Percentiles rank a stretch among this genome's conserved stretches.
phyloP scores from a whole-genome alignment of 2,113 vertebrate species.

The Cacatua alba region DNA sequence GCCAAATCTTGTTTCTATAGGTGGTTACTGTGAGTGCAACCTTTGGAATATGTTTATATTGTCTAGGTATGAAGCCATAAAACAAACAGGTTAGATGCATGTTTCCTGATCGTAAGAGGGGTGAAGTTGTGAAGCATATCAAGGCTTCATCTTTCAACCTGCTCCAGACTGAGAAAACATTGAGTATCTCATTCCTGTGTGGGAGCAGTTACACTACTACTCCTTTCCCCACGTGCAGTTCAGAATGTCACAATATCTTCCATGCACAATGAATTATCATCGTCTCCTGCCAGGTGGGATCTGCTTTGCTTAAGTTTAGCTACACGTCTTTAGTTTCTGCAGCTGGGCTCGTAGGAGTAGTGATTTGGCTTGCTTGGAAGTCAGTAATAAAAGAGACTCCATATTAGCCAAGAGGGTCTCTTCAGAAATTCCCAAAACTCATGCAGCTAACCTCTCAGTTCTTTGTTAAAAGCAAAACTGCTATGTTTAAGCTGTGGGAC shows the following conservation, averaged over 20 bases:
- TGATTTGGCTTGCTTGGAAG: conserved; percentile 15
- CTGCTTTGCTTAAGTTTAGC: neutral
- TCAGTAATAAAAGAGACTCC: neutral
- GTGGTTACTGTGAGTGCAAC: neutral
- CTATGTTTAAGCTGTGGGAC: conserved; percentile 33
- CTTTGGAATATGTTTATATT: neutral
- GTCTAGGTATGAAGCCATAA: neutral
- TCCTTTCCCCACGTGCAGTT: neutral
- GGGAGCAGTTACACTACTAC: neutral
- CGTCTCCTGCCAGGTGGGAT: conserved; percentile 1
- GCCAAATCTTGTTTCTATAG: neutral
- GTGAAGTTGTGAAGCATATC: neutral
- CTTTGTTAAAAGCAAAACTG: conserved; percentile 1
- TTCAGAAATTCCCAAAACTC: conserved; percentile 9
- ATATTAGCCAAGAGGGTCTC: neutral
- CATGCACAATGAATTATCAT: neutral
- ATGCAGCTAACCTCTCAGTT: neutral
- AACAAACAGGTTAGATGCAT: neutral
- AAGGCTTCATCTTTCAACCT: neutral
- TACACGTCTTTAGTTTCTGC: neutral
- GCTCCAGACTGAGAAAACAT: neutral
- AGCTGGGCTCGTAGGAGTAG: conserved; percentile 15
- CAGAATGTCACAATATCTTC: neutral
- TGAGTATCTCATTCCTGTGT: neutral
- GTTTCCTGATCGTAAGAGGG: neutral